Percentiles rank a stretch among this genome's conserved stretches.
These are phyloP conservation scores for Clarias gariepinus DNA, from an alignment of 2,113 vertebrate genomes.

Conservation along the genomic window DNA sequence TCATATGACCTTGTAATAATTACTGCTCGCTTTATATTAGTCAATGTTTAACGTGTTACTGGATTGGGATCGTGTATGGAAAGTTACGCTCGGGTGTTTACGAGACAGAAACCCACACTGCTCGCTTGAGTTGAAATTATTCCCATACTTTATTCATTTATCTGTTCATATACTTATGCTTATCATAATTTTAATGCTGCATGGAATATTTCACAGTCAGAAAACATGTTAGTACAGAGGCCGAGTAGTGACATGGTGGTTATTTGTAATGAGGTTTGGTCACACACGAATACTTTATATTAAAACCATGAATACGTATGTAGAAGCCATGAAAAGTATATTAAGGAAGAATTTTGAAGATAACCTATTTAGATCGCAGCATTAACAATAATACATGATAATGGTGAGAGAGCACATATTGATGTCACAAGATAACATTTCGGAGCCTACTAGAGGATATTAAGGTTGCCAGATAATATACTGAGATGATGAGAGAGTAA, in stretches of 20 bases:
- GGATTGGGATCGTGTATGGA: background rate
- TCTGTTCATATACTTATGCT: background rate
- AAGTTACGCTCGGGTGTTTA: background rate
- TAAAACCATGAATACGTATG: background rate
- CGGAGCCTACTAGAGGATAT: no score
- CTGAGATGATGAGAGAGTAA: no score
- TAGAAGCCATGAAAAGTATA: no score
- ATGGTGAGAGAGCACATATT: no score
- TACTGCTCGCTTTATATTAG: background rate
- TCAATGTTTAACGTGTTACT: conserved; percentile 20
- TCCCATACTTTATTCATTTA: background rate
- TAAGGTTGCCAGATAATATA: no score
- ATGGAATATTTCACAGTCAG: background rate
- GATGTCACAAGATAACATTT: no score
- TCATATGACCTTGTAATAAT: conserved; percentile 23
- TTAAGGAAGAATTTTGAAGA: no score
- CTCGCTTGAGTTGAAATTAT: background rate
- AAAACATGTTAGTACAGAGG: background rate
- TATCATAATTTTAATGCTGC: background rate
- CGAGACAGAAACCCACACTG: background rate
- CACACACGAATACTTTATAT: background rate
- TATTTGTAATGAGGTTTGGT: background rate
- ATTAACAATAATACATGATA: no score
- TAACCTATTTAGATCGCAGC: no score
- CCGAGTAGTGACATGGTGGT: background rate